phyloP scores from a whole-genome alignment of 1,140 invertebrate species.

The Bombus waltoni region DNA sequence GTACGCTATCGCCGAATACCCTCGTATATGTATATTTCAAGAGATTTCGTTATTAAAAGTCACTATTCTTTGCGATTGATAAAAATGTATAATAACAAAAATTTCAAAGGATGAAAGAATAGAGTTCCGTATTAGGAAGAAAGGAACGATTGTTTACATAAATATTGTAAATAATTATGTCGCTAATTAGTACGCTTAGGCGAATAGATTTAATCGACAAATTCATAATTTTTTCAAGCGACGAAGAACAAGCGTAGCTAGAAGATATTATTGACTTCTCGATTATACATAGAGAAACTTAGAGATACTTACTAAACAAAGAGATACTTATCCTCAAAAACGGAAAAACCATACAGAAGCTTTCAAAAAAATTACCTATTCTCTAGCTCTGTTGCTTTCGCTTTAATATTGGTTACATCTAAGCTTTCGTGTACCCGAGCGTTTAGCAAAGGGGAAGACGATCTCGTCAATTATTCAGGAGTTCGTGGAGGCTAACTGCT shows the following conservation, averaged over 20 bases:
- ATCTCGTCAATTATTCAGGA: slow-evolving; percentile 81
- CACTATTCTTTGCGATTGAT: neutral
- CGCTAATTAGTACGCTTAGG: too few relatives aligned
- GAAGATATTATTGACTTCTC: too few relatives aligned
- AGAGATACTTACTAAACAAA: too few relatives aligned
- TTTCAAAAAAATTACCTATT: neutral
- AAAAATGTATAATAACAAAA: too few relatives aligned
- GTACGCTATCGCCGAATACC: neutral
- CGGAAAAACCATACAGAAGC: neutral
- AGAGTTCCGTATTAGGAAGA: too few relatives aligned
- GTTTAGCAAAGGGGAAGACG: slow-evolving; percentile 62
- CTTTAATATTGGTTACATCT: slow-evolving; percentile 31
- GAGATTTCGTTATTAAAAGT: neutral
- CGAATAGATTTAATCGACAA: too few relatives aligned
- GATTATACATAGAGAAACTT: too few relatives aligned
- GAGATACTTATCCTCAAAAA: neutral
- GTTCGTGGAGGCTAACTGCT: slow-evolving; percentile 80
- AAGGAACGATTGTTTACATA: too few relatives aligned
- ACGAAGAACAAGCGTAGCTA: too few relatives aligned
- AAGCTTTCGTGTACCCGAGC: slow-evolving; percentile 40
- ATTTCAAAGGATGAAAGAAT: too few relatives aligned
- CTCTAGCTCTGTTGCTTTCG: neutral
- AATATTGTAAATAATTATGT: too few relatives aligned
- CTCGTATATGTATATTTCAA: neutral
- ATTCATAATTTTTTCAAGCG: too few relatives aligned